Evolutionary conservation across 2,888 invertebrate species (phyloP).

Genomic region (Norana najaformis): DNA sequence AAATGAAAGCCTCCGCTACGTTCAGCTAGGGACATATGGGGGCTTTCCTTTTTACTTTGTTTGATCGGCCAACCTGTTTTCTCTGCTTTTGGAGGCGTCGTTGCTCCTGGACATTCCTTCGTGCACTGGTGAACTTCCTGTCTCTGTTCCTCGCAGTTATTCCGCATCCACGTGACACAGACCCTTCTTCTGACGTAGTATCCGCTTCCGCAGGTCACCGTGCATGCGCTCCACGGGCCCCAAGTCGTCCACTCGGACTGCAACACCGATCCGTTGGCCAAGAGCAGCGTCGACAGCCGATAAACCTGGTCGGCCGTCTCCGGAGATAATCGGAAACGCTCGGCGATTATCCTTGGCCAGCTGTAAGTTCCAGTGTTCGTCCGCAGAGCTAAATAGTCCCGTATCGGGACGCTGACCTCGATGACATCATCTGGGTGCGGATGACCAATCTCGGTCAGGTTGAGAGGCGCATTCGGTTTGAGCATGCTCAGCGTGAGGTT

Average conservation of each 20-base stretch:
- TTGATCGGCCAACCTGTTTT: not conserved
- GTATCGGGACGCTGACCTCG: not conserved
- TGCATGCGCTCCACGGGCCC: not conserved
- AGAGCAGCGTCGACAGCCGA: not conserved
- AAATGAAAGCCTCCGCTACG: too few species aligned
- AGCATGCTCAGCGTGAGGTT: slow-evolving; percentile 7
- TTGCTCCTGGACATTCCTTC: not conserved
- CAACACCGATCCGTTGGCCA: not conserved
- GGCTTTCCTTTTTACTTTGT: not conserved
- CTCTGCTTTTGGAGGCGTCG: not conserved
- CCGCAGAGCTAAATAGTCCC: not conserved
- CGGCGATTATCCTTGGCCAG: not conserved
- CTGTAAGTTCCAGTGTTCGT: not conserved
- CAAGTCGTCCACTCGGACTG: not conserved
- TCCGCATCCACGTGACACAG: not conserved
- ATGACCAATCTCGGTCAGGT: not conserved
- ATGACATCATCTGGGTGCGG: not conserved
- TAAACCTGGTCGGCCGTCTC: not conserved
- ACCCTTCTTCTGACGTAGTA: not conserved
- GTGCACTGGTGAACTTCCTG: not conserved
- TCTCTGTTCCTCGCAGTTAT: slow-evolving; percentile 23
- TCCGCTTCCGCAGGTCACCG: not conserved
- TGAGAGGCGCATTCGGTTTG: not conserved
- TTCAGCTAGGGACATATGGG: too few species aligned
- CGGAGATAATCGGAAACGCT: not conserved